phyloP scores from a whole-genome alignment of 2,113 vertebrate species.

The Leuciscus idus region DNA sequence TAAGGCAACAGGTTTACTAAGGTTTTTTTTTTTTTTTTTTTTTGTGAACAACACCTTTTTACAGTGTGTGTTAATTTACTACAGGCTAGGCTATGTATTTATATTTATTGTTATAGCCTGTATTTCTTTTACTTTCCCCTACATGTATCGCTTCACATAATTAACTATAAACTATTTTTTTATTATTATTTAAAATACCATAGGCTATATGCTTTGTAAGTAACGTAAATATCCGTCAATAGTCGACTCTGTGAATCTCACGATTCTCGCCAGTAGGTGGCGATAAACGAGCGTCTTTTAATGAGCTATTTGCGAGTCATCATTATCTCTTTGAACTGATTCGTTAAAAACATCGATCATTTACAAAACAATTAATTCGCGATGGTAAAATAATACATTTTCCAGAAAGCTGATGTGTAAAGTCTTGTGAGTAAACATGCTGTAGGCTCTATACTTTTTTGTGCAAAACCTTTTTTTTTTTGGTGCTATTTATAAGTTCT shows the following conservation, averaged over 20 bases:
- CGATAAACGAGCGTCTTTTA: background rate
- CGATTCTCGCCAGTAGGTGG: background rate
- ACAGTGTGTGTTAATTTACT: too few relatives aligned
- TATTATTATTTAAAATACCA: background rate
- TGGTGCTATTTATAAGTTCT: background rate
- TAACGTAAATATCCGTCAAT: background rate
- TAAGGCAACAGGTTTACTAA: too few relatives aligned
- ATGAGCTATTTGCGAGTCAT: background rate
- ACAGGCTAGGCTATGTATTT: too few relatives aligned
- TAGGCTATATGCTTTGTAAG: background rate
- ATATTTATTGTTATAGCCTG: too few relatives aligned
- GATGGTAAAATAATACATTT: background rate
- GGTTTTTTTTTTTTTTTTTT: too few relatives aligned
- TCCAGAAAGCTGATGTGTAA: background rate
- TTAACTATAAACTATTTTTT: background rate
- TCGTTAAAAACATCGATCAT: background rate
- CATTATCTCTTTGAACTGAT: background rate
- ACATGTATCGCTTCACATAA: background rate
- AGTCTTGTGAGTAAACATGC: background rate
- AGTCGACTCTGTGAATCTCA: background rate
- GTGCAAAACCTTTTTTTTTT: background rate
- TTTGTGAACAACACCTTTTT: too few relatives aligned
- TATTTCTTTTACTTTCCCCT: background rate
- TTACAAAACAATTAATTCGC: background rate
- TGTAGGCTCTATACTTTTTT: background rate